These are phyloP conservation scores for Scomber japonicus DNA, from an alignment of 2,113 vertebrate species.

Conservation along the genomic window DNA sequence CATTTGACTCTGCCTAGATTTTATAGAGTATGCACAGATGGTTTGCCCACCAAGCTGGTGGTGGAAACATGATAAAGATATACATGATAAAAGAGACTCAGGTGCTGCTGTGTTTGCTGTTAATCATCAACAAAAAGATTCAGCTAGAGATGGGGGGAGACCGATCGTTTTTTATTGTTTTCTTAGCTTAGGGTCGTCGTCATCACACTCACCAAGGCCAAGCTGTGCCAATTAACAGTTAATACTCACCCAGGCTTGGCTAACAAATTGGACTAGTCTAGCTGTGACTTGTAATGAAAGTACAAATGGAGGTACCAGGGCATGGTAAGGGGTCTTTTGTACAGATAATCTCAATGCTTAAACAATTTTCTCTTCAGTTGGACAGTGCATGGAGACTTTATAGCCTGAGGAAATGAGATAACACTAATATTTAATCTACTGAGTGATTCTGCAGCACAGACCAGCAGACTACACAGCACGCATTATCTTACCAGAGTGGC, in stretches of 20 bases:
- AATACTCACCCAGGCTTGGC: slow-evolving; percentile 22
- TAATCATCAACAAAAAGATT: slow-evolving; percentile 31
- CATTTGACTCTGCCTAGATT: slow-evolving; percentile 24
- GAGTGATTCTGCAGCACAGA: slow-evolving; percentile 64
- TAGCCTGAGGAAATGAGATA: slow-evolving; percentile 77
- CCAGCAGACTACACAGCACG: slow-evolving; percentile 54
- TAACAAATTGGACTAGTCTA: slow-evolving; percentile 39
- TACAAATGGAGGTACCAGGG: slow-evolving; percentile 39
- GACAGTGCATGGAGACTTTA: slow-evolving; percentile 63
- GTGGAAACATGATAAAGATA: slow-evolving; percentile 2
- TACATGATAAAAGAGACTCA: slow-evolving; percentile 27
- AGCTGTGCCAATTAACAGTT: slow-evolving; percentile 44
- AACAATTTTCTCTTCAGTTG: slow-evolving; percentile 62
- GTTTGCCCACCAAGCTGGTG: background rate
- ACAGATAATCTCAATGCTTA: slow-evolving; percentile 68
- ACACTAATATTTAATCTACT: slow-evolving; percentile 80
- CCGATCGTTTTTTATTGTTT: slow-evolving; percentile 20
- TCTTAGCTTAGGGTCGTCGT: slow-evolving; percentile 47
- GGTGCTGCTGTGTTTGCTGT: slow-evolving; percentile 31
- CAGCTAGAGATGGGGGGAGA: slow-evolving; percentile 15
- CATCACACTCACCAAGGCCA: slow-evolving; percentile 21
- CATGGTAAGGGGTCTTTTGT: slow-evolving; percentile 42
- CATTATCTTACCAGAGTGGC: slow-evolving; percentile 58
- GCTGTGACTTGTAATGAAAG: slow-evolving; percentile 21
- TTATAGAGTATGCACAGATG: slow-evolving; percentile 28